Conservation (phyloP, 2,113 vertebrate genomes). For the Crypturellus undulatus region DNA sequence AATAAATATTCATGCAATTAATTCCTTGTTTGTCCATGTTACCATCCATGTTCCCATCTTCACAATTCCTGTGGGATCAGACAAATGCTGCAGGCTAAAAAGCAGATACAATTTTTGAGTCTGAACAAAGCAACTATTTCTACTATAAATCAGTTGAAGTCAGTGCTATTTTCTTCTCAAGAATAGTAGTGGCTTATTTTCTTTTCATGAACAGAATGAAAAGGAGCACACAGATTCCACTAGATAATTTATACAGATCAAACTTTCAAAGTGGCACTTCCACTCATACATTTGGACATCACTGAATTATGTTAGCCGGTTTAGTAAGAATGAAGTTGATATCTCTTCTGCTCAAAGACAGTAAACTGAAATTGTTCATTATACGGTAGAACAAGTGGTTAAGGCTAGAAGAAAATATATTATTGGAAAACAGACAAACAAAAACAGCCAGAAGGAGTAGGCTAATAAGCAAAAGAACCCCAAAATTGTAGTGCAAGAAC, state of each 20-base stretch:
- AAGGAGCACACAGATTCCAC: not conserved
- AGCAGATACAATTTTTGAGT: no score
- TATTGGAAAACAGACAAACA: not conserved
- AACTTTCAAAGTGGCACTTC: not conserved
- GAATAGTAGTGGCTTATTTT: not conserved
- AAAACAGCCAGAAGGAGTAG: no score
- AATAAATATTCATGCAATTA: not conserved
- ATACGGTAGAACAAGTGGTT: not conserved
- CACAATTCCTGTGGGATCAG: not conserved
- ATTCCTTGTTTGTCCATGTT: not conserved
- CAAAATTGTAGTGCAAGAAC: no score
- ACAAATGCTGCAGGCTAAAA: not conserved
- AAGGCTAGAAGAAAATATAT: not conserved
- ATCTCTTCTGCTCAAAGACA: not conserved
- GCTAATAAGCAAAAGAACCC: no score
- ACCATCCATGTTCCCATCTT: not conserved
- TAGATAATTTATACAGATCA: not conserved
- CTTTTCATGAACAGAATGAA: not conserved
- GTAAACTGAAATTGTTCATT: not conserved
- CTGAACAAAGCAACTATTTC: not conserved
- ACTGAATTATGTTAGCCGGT: not conserved
- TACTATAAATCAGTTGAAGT: not conserved
- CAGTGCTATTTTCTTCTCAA: not conserved
- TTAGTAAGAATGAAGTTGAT: not conserved
- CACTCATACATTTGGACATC: not conserved